Evolutionary conservation across 1,140 invertebrate genomes (phyloP), one percentile per base, ranked within the genome.

Genomic region (Riptortus pedestris): DNA sequence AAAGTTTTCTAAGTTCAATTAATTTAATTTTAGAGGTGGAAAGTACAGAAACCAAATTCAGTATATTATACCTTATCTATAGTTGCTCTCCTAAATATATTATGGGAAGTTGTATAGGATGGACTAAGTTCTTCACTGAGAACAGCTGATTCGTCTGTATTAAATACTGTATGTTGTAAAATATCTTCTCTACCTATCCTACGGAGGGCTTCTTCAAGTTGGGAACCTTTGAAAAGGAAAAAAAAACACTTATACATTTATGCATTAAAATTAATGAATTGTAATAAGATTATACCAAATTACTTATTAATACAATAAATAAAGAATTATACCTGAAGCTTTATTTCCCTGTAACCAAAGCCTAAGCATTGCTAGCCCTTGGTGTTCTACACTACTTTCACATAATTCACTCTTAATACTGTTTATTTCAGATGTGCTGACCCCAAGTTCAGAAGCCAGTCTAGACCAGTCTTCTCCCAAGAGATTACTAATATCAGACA

Each of bases 401-500:
- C 78, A 76, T 67, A 80, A 78, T 67, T 84, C 79, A 45, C 74
- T 74, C 71, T 81, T 79, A 63, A 85, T 82, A 33, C 79, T 74
- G 58, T 80, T 77, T 38, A 84, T 77, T 67, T 85, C 82, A 18
- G 76, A 74, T 52, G 79, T 76, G 27, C 74, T 72, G 27, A 85
- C 72, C 20, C 79, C 79, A 26, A 85, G 71, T 61, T 76, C 71
- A 11, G 67, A 64, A 5, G 83, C 83, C 12, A 85, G 73, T 7
- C 73, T 71, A 2, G 79, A 73, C 83, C 83, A 85, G 71, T 85
- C 84, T 45, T 78, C 76, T 52, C 79, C 82, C 9, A 85, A 71
- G 5, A 79, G 76, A 71, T 83, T 81, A 16, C 81, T 81, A 62
- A 85, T 81, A 70, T 85, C 83, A 2, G 80, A 80, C n/a, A 85